phyloP scores from a whole-genome alignment of 2,113 vertebrate species.

The Eptesicus fuscus region DNA sequence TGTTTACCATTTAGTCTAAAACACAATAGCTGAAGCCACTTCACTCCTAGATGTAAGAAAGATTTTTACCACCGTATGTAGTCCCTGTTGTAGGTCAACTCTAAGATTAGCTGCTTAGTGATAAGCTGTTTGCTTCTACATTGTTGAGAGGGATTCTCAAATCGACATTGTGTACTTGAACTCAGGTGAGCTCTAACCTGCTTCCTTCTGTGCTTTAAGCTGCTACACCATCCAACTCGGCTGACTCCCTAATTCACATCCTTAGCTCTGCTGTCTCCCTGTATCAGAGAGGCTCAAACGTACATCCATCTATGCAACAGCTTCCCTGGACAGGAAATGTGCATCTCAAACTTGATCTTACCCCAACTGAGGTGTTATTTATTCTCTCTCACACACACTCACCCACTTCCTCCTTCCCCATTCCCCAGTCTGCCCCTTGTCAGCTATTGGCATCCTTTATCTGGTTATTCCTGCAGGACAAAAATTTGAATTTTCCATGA shows the following conservation, averaged over 20 bases:
- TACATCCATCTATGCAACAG: not conserved
- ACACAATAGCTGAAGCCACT: not conserved
- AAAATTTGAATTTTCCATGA: not conserved
- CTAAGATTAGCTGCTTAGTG: not conserved
- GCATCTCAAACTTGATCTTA: not conserved
- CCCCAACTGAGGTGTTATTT: not conserved
- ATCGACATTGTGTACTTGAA: not conserved
- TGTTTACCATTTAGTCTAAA: not conserved
- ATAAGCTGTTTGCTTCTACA: not conserved
- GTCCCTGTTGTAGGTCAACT: not conserved
- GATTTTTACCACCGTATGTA: not conserved
- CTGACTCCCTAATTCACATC: not conserved
- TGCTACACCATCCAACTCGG: not conserved
- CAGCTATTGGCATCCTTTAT: not conserved
- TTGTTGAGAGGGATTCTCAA: not conserved
- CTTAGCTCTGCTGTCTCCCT: not conserved
- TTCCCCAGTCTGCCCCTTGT: not conserved
- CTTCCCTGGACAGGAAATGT: not conserved
- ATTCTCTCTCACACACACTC: fast-evolving
- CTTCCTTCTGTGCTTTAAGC: not conserved
- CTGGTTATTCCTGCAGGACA: not conserved
- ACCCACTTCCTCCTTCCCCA: not conserved
- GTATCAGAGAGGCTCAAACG: not conserved
- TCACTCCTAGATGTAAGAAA: not conserved
- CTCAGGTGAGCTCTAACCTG: not conserved